Evolutionary conservation across 1,140 invertebrate species (phyloP).

Genomic region (Trichomalopsis sarcophagae): DNA sequence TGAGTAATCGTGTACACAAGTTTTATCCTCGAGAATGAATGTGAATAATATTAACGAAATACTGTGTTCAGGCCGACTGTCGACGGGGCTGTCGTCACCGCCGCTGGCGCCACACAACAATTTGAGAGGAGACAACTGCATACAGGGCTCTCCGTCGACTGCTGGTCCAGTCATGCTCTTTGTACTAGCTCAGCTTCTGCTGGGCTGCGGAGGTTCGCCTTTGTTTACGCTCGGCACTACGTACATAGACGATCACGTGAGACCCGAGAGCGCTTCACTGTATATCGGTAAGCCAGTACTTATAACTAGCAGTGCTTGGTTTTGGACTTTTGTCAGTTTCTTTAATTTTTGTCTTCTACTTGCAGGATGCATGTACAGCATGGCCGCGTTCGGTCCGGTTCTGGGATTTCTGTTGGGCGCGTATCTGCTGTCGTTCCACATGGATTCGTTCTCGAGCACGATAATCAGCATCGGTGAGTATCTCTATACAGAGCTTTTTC

Average conservation of each 20-base stretch:
- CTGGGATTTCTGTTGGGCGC: conserved; percentile 92
- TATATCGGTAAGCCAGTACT: conserved; percentile 81
- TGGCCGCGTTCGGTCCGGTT: conserved; percentile 95
- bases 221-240: conserved; percentile 92
- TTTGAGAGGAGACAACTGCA: conserved; percentile 86
- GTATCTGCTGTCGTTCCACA: conserved; percentile 92
- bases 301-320: background rate
- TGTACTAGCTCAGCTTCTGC: conserved; percentile 89
- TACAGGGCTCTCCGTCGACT: conserved; percentile 86
- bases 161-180: conserved; percentile 89
- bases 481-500: background rate
- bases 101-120: conserved; percentile 85
- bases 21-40: background rate
- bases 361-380: conserved; percentile 92
- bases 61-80: conserved; percentile 74
- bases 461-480: conserved; percentile 83
- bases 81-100: conserved; percentile 80
- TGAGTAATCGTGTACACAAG: conserved; percentile 28
- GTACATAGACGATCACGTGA: conserved; percentile 92
- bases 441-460: conserved; percentile 85
- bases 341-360: conserved; percentile 48
- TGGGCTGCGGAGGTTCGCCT: conserved; percentile 92
- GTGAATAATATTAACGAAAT: background rate
- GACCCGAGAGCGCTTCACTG: conserved; percentile 87
- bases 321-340: background rate